Percentiles rank a stretch among this genome's conserved stretches.
Conservation (phyloP, 2,797 vertebrate species). For the Ataeniobius toweri region DNA sequence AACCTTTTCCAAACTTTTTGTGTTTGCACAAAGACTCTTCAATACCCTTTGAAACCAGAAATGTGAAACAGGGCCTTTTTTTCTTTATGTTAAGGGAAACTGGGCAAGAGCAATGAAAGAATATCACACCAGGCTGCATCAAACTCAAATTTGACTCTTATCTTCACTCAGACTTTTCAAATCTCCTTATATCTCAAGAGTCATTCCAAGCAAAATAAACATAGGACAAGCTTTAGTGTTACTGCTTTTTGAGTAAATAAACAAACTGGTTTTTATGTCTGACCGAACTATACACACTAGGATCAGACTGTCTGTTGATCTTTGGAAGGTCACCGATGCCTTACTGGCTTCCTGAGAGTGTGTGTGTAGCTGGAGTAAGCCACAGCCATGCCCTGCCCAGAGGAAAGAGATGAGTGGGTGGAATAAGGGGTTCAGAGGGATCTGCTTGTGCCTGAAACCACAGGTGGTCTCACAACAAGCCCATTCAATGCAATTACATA, state of each 20-base stretch:
- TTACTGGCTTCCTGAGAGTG: slow-evolving; percentile 48
- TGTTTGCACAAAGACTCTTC: not conserved
- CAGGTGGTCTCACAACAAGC: slow-evolving; percentile 44
- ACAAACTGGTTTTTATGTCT: slow-evolving; percentile 59
- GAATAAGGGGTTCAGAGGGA: slow-evolving; percentile 36
- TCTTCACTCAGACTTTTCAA: slow-evolving; percentile 18
- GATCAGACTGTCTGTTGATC: slow-evolving; percentile 58
- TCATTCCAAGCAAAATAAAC: slow-evolving; percentile 58
- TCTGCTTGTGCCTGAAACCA: slow-evolving; percentile 49
- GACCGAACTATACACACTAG: slow-evolving; percentile 57
- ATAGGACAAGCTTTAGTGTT: slow-evolving; percentile 30
- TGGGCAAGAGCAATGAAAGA: not conserved
- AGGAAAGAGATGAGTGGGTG: slow-evolving; percentile 36
- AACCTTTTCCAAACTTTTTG: not conserved
- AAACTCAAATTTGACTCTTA: not conserved
- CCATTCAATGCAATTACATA: slow-evolving; percentile 20
- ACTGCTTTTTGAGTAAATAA: slow-evolving; percentile 57
- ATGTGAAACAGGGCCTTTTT: not conserved
- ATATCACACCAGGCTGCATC: not conserved
- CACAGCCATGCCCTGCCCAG: slow-evolving; percentile 42
- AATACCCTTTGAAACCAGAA: not conserved
- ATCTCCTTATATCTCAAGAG: slow-evolving; percentile 50
- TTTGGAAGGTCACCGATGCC: slow-evolving; percentile 47
- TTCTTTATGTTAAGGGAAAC: slow-evolving; percentile 35
- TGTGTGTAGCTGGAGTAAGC: slow-evolving; percentile 38